Evolutionary conservation across 37 sponge, comb jelly and placozoan genomes (phyloP).

Genomic region (Spongilla lacustris): DNA sequence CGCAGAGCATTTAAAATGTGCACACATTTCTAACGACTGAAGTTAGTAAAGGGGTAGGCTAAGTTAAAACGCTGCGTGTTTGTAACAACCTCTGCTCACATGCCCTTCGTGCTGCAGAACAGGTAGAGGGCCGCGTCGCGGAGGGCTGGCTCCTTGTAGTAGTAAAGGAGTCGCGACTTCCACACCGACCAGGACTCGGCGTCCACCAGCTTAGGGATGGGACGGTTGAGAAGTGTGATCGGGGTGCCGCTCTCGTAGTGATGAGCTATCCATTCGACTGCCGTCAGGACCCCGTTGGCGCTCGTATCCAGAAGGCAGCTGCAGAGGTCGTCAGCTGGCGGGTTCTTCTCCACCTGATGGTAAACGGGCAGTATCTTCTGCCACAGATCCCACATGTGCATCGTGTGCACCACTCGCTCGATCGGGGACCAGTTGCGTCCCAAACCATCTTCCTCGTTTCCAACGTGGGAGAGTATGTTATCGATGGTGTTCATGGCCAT

Average conservation of each 20-base stretch:
- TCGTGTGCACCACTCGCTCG: conserved; percentile 76
- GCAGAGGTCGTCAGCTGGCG: conserved; percentile 57
- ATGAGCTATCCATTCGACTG: conserved; percentile 76
- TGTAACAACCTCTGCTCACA: conserved; percentile 25
- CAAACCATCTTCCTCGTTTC: conserved; percentile 70
- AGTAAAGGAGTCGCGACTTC: conserved; percentile 74
- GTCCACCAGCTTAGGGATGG: conserved; percentile 79
- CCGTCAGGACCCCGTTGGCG: conserved; percentile 65
- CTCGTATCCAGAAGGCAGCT: conserved; percentile 59
- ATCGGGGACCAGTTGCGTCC: conserved; percentile 78
- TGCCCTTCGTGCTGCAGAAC: conserved; percentile 72
- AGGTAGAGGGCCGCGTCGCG: conserved; percentile 70
- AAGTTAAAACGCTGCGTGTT: no score
- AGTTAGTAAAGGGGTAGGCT: no score
- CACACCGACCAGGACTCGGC: conserved; percentile 62
- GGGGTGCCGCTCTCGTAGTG: conserved; percentile 81
- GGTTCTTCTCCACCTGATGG: conserved; percentile 21
- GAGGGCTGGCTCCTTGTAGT: conserved; percentile 56
- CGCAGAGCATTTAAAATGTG: no score
- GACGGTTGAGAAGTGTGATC: conserved; percentile 81
- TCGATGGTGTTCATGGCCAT: conserved; percentile 73
- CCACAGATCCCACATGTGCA: conserved; percentile 84
- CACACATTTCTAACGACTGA: no score
- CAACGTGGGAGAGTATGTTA: conserved; percentile 66
- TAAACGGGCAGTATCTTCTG: conserved; percentile 39